Conservation (phyloP, 2,888 invertebrate species). For the Sesia bembeciformis region DNA sequence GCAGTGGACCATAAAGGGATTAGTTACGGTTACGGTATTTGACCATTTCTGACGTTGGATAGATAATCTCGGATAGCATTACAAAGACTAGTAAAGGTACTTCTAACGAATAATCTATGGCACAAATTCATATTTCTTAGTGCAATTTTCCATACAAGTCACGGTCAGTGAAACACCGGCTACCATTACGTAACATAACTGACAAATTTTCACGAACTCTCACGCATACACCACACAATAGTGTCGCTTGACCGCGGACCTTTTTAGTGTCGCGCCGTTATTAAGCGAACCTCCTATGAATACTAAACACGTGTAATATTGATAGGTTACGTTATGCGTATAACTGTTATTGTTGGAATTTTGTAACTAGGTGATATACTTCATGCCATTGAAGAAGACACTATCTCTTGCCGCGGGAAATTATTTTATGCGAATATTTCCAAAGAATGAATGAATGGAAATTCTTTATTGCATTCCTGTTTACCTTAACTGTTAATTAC, state of each 20-base stretch:
- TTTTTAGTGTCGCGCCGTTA: slow-evolving; percentile 29
- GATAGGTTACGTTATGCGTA: slow-evolving; percentile 13
- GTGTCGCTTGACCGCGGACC: slow-evolving; percentile 8
- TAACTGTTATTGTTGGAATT: slow-evolving; percentile 22
- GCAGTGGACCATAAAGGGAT: too few species aligned
- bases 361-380: slow-evolving; percentile 9
- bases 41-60: too few species aligned
- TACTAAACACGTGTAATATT: slow-evolving; percentile 18
- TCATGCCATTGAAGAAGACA: neutral
- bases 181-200: slow-evolving; percentile 4
- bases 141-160: neutral
- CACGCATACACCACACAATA: slow-evolving; percentile 10
- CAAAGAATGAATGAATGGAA: too few species aligned
- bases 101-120: too few species aligned
- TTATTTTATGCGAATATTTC: too few species aligned
- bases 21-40: too few species aligned
- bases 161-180: neutral
- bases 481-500: too few species aligned
- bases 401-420: too few species aligned
- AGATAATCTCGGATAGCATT: too few species aligned
- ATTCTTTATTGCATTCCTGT: too few species aligned
- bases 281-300: slow-evolving; percentile 21
- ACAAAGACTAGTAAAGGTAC: too few species aligned
- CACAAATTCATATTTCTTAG: too few species aligned
- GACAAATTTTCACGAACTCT: slow-evolving; percentile 8